Conservation (phyloP, 2,797 vertebrate genomes). For the Zonotrichia albicollis region DNA sequence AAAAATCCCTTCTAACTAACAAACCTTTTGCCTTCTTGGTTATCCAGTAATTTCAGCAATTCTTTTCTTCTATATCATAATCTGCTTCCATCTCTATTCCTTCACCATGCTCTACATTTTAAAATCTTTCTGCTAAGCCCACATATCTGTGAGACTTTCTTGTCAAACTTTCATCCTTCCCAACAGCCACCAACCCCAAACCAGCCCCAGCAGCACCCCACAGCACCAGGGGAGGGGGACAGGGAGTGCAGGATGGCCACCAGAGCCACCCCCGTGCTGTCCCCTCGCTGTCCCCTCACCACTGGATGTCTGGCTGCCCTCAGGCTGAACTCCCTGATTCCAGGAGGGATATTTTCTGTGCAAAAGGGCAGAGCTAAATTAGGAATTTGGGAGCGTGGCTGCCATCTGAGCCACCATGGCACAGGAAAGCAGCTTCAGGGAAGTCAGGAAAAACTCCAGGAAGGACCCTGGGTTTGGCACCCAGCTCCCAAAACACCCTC, state of each 20-base stretch:
- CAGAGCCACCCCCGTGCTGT: rapidly evolving
- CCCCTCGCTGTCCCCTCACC: neutral
- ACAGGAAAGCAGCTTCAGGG: rapidly evolving
- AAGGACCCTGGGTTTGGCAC: neutral
- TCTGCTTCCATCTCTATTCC: no score
- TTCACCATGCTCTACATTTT: no score
- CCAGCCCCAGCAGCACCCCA: rapidly evolving
- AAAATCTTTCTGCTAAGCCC: no score
- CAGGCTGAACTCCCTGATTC: neutral
- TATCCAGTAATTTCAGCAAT: no score
- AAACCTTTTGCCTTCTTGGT: no score
- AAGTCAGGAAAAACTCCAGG: neutral
- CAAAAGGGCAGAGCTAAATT: conserved; percentile 39
- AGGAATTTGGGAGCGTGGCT: neutral
- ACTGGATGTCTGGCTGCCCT: neutral
- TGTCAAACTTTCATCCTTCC: no score
- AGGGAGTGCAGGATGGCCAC: neutral
- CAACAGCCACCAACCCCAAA: neutral
- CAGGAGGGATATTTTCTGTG: conserved; percentile 28
- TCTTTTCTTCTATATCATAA: no score
- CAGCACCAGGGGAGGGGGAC: neutral
- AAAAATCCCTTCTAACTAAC: no score
- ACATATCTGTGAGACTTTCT: no score
- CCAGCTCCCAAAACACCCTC: neutral
- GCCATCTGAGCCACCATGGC: rapidly evolving